A percentile compares a stretch with the other conserved stretches of the same genome.
Conservation (phyloP, 2,888 invertebrate genomes). For the Harpagoxenus sublaevis region DNA sequence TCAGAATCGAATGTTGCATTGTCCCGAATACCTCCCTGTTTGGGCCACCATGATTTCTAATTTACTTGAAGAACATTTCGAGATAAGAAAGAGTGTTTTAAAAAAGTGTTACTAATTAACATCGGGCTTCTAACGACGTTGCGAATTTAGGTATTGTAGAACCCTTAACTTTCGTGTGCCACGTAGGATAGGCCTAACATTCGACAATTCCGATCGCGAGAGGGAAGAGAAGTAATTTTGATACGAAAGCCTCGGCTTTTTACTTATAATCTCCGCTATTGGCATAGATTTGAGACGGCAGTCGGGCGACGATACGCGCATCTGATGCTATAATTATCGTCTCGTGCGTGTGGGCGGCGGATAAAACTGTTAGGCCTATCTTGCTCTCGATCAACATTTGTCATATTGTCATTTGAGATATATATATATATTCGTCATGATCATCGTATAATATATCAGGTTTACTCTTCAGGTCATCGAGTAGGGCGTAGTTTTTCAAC, state of each 20-base stretch:
- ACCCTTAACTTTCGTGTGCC: background rate
- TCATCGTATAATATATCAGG: conserved; percentile 62
- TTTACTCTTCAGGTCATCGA: conserved; percentile 73
- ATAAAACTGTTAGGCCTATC: conserved; percentile 46
- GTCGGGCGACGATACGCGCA: background rate
- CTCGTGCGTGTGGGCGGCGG: conserved; percentile 6
- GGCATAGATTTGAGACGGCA: background rate
- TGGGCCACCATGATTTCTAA: background rate
- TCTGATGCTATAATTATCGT: conserved; percentile 13
- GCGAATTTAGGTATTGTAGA: background rate
- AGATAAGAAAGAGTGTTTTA: background rate
- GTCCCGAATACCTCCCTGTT: background rate
- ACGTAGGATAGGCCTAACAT: conserved; percentile 41
- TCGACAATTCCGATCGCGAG: background rate
- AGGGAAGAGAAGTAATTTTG: conserved; percentile 10
- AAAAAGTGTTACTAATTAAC: background rate
- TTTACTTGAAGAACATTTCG: background rate
- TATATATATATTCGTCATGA: conserved; percentile 40
- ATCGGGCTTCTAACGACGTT: background rate
- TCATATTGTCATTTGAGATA: conserved; percentile 46
- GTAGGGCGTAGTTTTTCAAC: conserved; percentile 77
- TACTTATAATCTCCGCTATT: conserved; percentile 1
- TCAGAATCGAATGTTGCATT: background rate
- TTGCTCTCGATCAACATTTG: conserved; percentile 49
- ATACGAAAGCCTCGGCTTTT: conserved; percentile 6